Evolutionary conservation across 2,888 invertebrate genomes (phyloP), one percentile per base, ranked within the genome.

Genomic region (Cabera pusaria): DNA sequence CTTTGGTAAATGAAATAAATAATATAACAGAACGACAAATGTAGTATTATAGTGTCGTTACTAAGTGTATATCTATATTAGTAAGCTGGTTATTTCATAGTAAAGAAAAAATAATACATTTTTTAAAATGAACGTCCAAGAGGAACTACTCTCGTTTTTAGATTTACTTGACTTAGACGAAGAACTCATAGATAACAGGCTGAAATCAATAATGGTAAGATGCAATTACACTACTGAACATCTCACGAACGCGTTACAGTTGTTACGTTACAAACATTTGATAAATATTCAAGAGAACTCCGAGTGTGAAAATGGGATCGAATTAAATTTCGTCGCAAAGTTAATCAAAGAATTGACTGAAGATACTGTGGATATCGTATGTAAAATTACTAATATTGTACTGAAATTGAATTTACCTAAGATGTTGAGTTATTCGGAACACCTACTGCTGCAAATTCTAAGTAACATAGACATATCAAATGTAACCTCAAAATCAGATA

Each of bases 131-230:
- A n/a, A 37, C 53, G 44, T 45, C 35, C 44, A 70, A 47, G 54
- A 62, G 25, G 71, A 76, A 14, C 38, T 80, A 7, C 24, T 84
- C 12, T 69, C 75, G 1, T 77, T 85, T 29, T 59, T 88, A 47
- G 83, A 89, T 59, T 54, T 85, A 38, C 53, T 89, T 14, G 82
- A 87, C 59, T 64, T 90, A 42, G 81, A 85, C 29, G 90, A 90
- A 64, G 78, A 78, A 46, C 6, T 82, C 1, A 60, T 87, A 17
- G 85, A 89, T 57, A 36, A 46, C 5, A 72, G 80, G 16, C 59
- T 87, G n/a, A 68, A 72, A 49, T 49, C 55, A 16, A 53, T 90
- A 12, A 84, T 84, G 74, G 38, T 47, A 27, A 74, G 60, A 49
- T 64, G 44, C 21, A 59, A 55, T 10, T 56, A 68, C 33, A 64